Percentiles rank a stretch among this genome's conserved stretches.
phyloP scores from a whole-genome alignment of 1,140 invertebrate genomes.

The Caerostris darwini region DNA sequence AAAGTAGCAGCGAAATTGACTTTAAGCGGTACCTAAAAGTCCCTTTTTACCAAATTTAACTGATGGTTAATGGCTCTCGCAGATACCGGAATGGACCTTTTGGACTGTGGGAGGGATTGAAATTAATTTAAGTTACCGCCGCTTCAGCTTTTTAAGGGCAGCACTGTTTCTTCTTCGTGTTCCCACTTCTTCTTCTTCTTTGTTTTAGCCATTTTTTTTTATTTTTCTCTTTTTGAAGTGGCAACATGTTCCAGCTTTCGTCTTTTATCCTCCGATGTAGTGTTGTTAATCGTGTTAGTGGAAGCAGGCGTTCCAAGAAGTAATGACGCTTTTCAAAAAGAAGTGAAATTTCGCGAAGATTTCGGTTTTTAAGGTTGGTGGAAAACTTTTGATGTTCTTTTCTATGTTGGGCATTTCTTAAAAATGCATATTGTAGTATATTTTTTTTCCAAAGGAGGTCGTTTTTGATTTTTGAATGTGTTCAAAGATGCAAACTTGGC shows the following conservation, averaged over 20 bases:
- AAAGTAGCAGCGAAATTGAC: slow-evolving; percentile 58
- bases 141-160: slow-evolving; percentile 52
- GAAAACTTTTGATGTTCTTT: background rate
- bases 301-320: slow-evolving; percentile 9
- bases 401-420: background rate
- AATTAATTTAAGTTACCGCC: slow-evolving; percentile 76
- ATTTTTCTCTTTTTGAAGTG: slow-evolving; percentile 46
- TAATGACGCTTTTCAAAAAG: slow-evolving; percentile 30
- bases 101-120: slow-evolving; percentile 53
- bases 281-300: slow-evolving; percentile 72
- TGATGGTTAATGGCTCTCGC: slow-evolving; percentile 69
- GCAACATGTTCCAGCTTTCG: slow-evolving; percentile 51
- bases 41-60: slow-evolving; percentile 75
- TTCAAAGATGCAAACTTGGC: background rate
- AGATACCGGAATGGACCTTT: slow-evolving; percentile 41
- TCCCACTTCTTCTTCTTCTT: background rate
- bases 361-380: background rate
- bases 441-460: background rate
- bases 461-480: background rate
- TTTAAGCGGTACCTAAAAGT: slow-evolving; percentile 74
- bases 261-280: slow-evolving; percentile 1
- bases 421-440: background rate
- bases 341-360: background rate
- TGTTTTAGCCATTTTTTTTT: slow-evolving; percentile 15
- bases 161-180: background rate